phyloP scores from a whole-genome alignment of 1,140 invertebrate genomes.

The Neotoxoptera formosana region DNA sequence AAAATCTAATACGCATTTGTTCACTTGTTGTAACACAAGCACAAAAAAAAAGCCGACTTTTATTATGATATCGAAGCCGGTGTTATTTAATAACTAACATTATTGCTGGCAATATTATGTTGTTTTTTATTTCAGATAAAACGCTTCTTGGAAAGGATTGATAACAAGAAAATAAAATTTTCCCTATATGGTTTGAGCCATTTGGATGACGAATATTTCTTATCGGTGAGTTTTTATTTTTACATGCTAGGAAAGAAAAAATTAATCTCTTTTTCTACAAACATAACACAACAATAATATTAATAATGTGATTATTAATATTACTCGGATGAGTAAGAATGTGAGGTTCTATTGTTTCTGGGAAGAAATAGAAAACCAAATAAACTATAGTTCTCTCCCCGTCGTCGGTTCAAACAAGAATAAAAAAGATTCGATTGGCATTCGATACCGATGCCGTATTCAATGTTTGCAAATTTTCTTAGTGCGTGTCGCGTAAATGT shows the following conservation, averaged over 20 bases:
- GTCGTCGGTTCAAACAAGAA: background rate
- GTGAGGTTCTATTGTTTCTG: background rate
- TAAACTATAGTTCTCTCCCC: background rate
- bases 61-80: background rate
- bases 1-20: background rate
- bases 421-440: background rate
- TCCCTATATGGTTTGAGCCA: slow-evolving; percentile 47
- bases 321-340: background rate
- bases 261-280: background rate
- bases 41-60: no score
- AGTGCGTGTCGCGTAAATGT: no score
- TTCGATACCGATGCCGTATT: background rate
- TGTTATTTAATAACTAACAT: background rate
- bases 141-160: slow-evolving; percentile 54
- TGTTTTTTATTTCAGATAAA: slow-evolving; percentile 45
- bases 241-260: background rate
- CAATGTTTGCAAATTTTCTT: background rate
- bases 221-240: slow-evolving; percentile 51
- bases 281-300: background rate
- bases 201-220: slow-evolving; percentile 56
- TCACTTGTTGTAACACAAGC: no score
- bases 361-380: background rate
- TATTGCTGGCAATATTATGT: background rate
- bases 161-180: slow-evolving; percentile 49
- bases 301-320: background rate